phyloP scores from a whole-genome alignment of 2,797 vertebrate genomes.

The Coendou prehensilis region DNA sequence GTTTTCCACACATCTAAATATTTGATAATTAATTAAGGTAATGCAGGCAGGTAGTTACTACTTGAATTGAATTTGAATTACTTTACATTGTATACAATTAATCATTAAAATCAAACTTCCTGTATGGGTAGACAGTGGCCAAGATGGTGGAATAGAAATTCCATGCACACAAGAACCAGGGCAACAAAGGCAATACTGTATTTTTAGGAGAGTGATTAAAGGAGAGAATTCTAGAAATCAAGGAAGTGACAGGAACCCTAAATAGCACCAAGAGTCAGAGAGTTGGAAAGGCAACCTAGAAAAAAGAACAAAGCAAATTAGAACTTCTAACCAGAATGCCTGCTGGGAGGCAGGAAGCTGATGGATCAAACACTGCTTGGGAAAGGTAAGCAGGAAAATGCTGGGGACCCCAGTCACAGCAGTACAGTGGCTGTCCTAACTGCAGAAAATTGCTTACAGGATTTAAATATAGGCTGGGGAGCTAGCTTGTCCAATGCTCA shows the following conservation, averaged over 20 bases:
- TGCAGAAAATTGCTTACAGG: background rate
- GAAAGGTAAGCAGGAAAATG: background rate
- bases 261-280: background rate
- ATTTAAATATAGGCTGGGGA: background rate
- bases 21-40: background rate
- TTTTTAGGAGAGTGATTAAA: background rate
- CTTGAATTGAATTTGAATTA: background rate
- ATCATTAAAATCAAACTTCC: background rate
- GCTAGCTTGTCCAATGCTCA: background rate
- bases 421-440: background rate
- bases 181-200: background rate
- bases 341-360: background rate
- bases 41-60: background rate
- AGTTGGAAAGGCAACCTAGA: background rate
- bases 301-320: background rate
- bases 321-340: background rate
- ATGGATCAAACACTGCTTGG: too few species aligned
- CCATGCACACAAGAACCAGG: background rate
- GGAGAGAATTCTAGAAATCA: background rate
- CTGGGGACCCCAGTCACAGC: background rate
- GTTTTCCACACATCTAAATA: background rate
- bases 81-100: background rate
- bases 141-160: too few species aligned
- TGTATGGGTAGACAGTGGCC: background rate
- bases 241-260: background rate